These are phyloP conservation scores for Zaprionus davidi DNA, from an alignment of 1,140 invertebrate genomes.

Conservation along the genomic window DNA sequence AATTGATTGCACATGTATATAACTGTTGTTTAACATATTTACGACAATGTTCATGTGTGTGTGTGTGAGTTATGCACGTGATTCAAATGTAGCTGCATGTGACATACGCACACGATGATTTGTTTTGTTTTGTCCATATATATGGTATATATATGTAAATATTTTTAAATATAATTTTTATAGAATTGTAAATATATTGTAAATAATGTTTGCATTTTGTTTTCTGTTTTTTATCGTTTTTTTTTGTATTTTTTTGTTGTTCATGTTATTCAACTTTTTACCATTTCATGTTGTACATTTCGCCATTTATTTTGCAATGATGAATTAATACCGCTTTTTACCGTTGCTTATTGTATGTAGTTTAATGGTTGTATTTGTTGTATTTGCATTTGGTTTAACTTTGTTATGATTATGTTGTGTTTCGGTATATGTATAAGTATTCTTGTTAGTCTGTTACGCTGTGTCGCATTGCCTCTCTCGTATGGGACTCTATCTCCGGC, in stretches of 20 bases:
- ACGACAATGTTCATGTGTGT: conserved; percentile 41
- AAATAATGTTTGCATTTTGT: conserved; percentile 52
- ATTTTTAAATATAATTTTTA: conserved; percentile 59
- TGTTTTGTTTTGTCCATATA: conserved; percentile 42
- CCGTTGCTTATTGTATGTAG: conserved; percentile 51
- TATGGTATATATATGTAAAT: conserved; percentile 54
- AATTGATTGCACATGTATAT: conserved; percentile 26
- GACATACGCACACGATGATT: conserved; percentile 33
- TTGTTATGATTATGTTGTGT: conserved; percentile 47
- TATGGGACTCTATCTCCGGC: conserved; percentile 17
- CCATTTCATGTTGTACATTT: conserved; percentile 52
- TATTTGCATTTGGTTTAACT: conserved; percentile 11
- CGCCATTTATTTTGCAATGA: conserved; percentile 40
- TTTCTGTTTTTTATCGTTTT: conserved; percentile 25
- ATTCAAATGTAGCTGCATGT: conserved; percentile 28
- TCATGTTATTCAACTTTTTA: conserved; percentile 24
- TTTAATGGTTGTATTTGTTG: conserved; percentile 44
- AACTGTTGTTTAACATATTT: conserved; percentile 34
- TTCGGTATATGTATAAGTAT: conserved; percentile 42
- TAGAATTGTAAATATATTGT: conserved; percentile 62
- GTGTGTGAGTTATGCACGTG: conserved; percentile 27
- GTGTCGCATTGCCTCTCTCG: not conserved
- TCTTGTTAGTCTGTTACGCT: conserved; percentile 22
- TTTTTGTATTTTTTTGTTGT: conserved; percentile 10
- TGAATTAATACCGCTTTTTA: conserved; percentile 49